Evolutionary conservation across 2,113 vertebrate species (phyloP).

Genomic region (Hypocryptadius cinnamomeus): DNA sequence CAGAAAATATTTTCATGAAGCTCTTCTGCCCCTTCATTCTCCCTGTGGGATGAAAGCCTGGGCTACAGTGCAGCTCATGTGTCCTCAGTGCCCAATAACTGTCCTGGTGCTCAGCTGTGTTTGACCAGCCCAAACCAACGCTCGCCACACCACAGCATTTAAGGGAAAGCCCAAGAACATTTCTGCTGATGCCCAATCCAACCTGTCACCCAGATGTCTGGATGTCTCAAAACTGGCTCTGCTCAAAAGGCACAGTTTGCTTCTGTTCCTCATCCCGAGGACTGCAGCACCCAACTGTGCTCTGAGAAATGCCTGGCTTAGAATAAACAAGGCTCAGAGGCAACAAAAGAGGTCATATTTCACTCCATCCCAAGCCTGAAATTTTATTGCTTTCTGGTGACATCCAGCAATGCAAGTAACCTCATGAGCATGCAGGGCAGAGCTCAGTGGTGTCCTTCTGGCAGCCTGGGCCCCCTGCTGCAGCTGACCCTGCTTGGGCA

Average conservation of each 20-base stretch:
- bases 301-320: not conserved
- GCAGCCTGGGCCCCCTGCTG: not conserved
- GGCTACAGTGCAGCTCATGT: not conserved
- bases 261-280: not conserved
- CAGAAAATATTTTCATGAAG: not conserved
- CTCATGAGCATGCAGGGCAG: not conserved
- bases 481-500: not conserved
- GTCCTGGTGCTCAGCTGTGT: not conserved
- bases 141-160: not conserved
- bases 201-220: not conserved
- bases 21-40: not conserved
- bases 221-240: not conserved
- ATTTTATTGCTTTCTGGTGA: conserved; percentile 51
- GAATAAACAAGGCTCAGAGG: conserved; percentile 15
- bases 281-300: not conserved
- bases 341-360: conserved; percentile 56
- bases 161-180: not conserved
- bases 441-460: not conserved
- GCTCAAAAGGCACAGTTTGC: not conserved
- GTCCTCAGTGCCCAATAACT: not conserved
- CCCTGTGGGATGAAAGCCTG: not conserved
- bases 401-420: not conserved
- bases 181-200: not conserved
- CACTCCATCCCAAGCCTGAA: not conserved
- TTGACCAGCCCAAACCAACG: not conserved